Conservation (phyloP, 2,113 vertebrate species). For the Melanostigma gelatinosum region DNA sequence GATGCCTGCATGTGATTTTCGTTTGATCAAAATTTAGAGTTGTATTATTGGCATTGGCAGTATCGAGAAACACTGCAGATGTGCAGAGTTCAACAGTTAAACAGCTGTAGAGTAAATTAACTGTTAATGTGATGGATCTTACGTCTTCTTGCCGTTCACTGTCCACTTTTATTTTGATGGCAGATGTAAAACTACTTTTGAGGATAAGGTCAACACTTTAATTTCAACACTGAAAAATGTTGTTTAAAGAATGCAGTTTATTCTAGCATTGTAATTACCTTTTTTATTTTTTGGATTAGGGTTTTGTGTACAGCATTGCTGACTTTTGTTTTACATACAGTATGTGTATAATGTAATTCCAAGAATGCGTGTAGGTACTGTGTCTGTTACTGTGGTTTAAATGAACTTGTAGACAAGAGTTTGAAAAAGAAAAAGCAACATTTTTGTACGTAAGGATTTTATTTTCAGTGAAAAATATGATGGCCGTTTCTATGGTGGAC, state of each 20-base stretch:
- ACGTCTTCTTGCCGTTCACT: neutral
- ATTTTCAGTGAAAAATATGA: conserved; percentile 68
- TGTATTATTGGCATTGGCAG: neutral
- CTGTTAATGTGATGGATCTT: neutral
- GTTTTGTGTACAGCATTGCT: conserved; percentile 50
- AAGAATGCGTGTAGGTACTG: conserved; percentile 50
- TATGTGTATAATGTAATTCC: conserved; percentile 53
- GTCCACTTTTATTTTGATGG: conserved; percentile 4
- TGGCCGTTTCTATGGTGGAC: conserved; percentile 66
- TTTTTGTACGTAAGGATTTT: conserved; percentile 75
- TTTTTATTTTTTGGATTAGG: conserved; percentile 6
- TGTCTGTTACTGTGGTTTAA: conserved; percentile 48
- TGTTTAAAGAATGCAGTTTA: conserved; percentile 20
- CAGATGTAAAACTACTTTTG: neutral
- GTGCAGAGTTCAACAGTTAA: neutral
- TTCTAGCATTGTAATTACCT: conserved; percentile 17
- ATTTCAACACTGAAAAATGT: conserved; percentile 9
- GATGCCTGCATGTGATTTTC: conserved; percentile 49
- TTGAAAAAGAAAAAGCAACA: conserved; percentile 17
- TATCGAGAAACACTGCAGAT: conserved; percentile 20
- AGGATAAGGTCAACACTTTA: neutral
- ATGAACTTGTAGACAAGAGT: conserved; percentile 38
- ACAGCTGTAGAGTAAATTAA: conserved; percentile 3
- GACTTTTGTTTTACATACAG: conserved; percentile 40
- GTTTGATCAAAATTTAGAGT: conserved; percentile 16